Percentiles rank a stretch among this genome's conserved stretches.
phyloP scores from a whole-genome alignment of 2,113 vertebrate genomes.

The Etheostoma cragini region DNA sequence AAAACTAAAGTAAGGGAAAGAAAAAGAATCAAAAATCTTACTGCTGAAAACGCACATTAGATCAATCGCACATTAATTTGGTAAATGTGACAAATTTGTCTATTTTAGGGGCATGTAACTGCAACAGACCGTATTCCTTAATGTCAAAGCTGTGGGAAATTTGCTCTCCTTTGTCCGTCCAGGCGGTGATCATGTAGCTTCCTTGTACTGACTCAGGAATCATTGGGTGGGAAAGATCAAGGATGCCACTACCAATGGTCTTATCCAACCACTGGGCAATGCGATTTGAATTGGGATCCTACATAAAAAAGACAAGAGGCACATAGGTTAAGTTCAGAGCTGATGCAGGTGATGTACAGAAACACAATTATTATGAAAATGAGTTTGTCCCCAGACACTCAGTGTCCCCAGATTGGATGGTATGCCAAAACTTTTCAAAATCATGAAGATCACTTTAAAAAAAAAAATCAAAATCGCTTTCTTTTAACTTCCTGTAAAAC shows the following conservation, averaged over 20 bases:
- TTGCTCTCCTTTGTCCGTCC: constrained; percentile 56
- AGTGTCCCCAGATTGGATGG: background rate
- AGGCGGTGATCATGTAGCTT: constrained; percentile 68
- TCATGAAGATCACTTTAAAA: background rate
- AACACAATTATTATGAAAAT: background rate
- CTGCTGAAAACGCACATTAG: background rate
- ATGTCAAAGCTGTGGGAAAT: constrained; percentile 73
- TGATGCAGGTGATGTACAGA: background rate
- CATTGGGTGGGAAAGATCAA: constrained; percentile 76
- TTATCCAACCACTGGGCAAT: constrained; percentile 83
- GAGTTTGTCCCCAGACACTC: background rate
- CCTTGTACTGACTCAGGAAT: constrained; percentile 75
- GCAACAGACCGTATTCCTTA: constrained; percentile 80
- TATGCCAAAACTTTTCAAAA: background rate
- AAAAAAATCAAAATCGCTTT: background rate
- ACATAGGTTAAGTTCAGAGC: background rate
- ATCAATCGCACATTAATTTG: background rate
- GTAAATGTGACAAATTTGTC: background rate
- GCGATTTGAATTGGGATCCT: constrained; percentile 81
- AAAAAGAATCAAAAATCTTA: background rate
- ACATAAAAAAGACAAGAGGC: background rate
- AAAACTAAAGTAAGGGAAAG: constrained; percentile 71
- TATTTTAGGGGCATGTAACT: background rate
- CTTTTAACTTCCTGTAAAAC: background rate
- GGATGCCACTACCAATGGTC: constrained; percentile 61